These are phyloP conservation scores for Damaliscus lunatus DNA, from an alignment of 2,113 vertebrate genomes.

Conservation along the genomic window DNA sequence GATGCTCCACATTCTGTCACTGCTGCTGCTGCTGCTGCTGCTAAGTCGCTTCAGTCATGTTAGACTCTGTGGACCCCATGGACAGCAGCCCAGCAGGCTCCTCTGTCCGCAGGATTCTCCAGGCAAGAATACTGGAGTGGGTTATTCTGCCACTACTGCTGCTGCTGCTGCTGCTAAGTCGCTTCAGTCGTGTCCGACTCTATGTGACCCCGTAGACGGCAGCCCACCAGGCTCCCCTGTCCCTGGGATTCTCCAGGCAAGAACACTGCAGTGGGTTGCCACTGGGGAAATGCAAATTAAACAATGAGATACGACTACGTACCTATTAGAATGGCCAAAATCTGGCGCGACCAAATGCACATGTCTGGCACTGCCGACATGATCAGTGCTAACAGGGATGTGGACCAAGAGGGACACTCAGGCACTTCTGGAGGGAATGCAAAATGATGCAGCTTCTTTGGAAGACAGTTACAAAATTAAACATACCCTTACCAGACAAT, in stretches of 20 bases:
- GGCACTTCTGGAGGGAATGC: background rate
- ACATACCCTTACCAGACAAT: background rate
- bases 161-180: background rate
- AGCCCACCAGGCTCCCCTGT: background rate
- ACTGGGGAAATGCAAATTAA: background rate
- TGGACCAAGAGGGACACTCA: background rate
- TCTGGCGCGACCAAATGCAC: background rate
- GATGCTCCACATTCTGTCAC: background rate
- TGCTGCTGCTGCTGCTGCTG: too few relatives aligned
- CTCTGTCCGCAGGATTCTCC: too few relatives aligned
- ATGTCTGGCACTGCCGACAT: background rate
- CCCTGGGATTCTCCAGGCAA: background rate
- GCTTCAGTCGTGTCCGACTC: accelerated
- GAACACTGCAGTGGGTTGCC: background rate
- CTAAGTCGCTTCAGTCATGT: too few relatives aligned
- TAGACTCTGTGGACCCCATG: too few relatives aligned
- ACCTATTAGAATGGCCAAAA: background rate
- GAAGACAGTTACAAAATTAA: background rate
- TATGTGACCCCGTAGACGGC: background rate
- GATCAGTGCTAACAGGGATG: background rate
- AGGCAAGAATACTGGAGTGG: background rate
- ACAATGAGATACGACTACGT: background rate
- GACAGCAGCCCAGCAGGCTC: too few relatives aligned
- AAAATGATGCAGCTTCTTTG: background rate
- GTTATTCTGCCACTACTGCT: background rate